Evolutionary conservation across 1,140 invertebrate species (phyloP).

Genomic region (Caenorhabditis latens): DNA sequence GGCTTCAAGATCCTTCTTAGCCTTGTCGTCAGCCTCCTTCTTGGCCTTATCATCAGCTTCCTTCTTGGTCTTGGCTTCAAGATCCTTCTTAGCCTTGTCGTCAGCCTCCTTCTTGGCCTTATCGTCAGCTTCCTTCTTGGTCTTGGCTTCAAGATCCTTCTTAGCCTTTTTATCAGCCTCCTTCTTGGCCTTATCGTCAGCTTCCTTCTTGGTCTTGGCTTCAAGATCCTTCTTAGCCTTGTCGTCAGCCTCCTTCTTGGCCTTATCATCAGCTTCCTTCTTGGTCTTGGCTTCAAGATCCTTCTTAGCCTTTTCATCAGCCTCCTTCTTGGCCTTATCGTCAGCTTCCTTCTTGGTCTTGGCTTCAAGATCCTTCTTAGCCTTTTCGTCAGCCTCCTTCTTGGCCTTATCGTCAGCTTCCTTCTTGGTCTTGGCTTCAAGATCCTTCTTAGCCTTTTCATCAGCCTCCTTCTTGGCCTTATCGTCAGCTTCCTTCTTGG

Average conservation of each 20-base stretch:
- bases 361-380: too few species aligned
- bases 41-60: constrained; percentile 37
- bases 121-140: constrained; percentile 21
- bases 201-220: constrained; percentile 28
- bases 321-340: too few species aligned
- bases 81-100: constrained; percentile 15
- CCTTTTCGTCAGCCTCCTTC: too few species aligned
- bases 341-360: too few species aligned
- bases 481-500: too few species aligned
- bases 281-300: too few species aligned
- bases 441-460: too few species aligned
- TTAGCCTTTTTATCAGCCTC: background rate
- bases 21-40: constrained; percentile 20
- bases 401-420: too few species aligned
- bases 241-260: constrained; percentile 33
- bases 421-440: too few species aligned
- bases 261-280: background rate
- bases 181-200: constrained; percentile 36
- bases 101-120: constrained; percentile 26
- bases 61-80: constrained; percentile 49
- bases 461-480: too few species aligned
- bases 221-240: constrained; percentile 39
- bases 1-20: constrained; percentile 39
- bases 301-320: too few species aligned
- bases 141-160: constrained; percentile 15